Percentiles rank a stretch among this genome's conserved stretches.
These are phyloP conservation scores for Melanostoma mellinum DNA, from an alignment of 2,888 invertebrate genomes.

Conservation along the genomic window DNA sequence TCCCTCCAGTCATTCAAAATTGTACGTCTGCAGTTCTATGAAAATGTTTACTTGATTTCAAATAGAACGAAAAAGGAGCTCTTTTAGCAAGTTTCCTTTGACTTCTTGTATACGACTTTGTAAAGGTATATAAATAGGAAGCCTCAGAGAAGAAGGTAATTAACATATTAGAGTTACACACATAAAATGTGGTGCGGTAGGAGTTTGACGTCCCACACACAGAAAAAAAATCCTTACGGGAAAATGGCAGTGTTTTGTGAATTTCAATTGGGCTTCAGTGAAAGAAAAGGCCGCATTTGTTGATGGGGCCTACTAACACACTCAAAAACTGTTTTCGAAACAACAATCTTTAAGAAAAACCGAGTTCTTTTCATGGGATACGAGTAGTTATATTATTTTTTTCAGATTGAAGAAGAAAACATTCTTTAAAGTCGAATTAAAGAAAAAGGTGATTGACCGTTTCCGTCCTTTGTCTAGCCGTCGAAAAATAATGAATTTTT, in stretches of 20 bases:
- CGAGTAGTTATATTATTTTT: no score
- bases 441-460: no score
- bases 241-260: slow-evolving; percentile 11
- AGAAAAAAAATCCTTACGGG: slow-evolving; percentile 35
- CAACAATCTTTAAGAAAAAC: no score
- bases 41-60: slow-evolving; percentile 35
- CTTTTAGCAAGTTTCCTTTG: not conserved
- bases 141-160: slow-evolving; percentile 68
- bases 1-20: slow-evolving; percentile 57
- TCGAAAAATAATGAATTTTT: no score
- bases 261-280: slow-evolving; percentile 34
- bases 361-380: no score
- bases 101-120: not conserved
- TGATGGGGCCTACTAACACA: not conserved
- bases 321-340: not conserved
- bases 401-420: no score
- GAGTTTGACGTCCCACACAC: slow-evolving; percentile 74
- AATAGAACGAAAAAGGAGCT: slow-evolving; percentile 10
- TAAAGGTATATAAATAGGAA: slow-evolving; percentile 56
- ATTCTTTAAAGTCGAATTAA: no score
- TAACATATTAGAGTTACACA: slow-evolving; percentile 75
- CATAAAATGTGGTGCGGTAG: slow-evolving; percentile 73
- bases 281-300: no score
- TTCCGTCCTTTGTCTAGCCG: no score
- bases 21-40: slow-evolving; percentile 26